Base-by-base conservation (phyloP, 2,113 vertebrate genomes). In the Sapayoa aenigma region DNA sequence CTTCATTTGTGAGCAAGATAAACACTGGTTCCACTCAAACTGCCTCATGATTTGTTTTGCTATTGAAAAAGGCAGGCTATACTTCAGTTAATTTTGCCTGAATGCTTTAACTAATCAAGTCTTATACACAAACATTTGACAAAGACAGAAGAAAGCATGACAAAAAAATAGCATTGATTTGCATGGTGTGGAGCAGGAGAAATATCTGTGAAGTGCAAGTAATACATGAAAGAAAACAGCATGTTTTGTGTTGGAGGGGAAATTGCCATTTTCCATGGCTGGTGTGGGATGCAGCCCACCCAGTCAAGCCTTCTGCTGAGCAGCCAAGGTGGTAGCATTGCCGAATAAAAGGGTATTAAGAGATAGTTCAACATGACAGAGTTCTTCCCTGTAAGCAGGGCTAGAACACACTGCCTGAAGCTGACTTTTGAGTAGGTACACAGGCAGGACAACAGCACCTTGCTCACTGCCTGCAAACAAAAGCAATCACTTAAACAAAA, bases 101-200 rank as follows among this genome's bases (percentile, higher is more conserved):
- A 84, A 49, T 71, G n/a, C 74, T 76, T 84, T 89, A 83, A 67
- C 56, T 90, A 86, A 93, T 84, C 79, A 91, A 85, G 47, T 23
- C 77, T 92, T 71, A 58, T 88, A 87, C 13, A 75, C 14, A 89
- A 89, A 87, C 12, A 60, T 85, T 85, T 59, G 23, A 84, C 33
- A 20, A 87, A 69, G 23, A 74, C 42, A 79, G 27, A 84, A 82
- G 30, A 68, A 93, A 79, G 41, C 39, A 60, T 3, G 17, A 63
- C 58, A 84, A 77, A 33, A 90, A 84, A 94, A 16, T 49, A 81
- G 14, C 21, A 58, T 71, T 67, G 50, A 83, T 69, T 65, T 66
- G 12, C 24, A 23, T 8, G 12, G 56, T 30, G 49, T 22, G 2
- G 8, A 87, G 55, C 15, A 69, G 41, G 11, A 85, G 58, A 79